phyloP scores from a whole-genome alignment of 2,113 vertebrate genomes.

The Otus sunia region DNA sequence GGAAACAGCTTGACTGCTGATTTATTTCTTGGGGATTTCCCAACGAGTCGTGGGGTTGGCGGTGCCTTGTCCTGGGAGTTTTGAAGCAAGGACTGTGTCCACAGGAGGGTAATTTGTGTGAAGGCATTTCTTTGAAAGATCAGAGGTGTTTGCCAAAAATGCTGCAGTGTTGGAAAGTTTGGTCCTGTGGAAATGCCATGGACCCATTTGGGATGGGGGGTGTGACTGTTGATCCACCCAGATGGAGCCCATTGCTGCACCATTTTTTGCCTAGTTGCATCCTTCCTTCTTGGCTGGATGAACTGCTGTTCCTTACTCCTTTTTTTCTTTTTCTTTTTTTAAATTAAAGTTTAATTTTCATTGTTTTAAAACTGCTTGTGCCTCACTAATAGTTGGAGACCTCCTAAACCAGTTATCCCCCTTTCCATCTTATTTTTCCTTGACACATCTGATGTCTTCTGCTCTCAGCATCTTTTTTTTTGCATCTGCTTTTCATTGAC shows the following conservation, averaged over 20 bases:
- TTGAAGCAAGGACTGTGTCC: background rate
- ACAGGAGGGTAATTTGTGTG: background rate
- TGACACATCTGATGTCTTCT: background rate
- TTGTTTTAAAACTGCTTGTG: background rate
- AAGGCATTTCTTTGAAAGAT: conserved; percentile 4
- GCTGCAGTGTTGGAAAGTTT: background rate
- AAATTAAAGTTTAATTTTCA: background rate
- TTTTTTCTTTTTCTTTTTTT: background rate
- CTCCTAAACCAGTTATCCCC: background rate
- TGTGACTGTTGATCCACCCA: fast-evolving
- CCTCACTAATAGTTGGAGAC: background rate
- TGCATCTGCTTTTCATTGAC: background rate
- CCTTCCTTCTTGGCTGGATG: background rate
- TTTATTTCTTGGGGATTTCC: background rate
- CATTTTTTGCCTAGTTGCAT: background rate
- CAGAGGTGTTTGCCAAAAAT: background rate
- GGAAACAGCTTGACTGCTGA: background rate
- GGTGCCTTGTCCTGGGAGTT: background rate
- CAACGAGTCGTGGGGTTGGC: background rate
- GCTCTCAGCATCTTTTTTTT: background rate
- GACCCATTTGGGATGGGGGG: background rate
- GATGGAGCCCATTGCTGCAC: fast-evolving
- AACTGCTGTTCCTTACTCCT: background rate
- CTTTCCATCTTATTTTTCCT: background rate
- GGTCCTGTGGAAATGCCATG: background rate